These are phyloP conservation scores for Gulo gulo DNA, from an alignment of 2,113 vertebrate genomes.

Conservation along the genomic window DNA sequence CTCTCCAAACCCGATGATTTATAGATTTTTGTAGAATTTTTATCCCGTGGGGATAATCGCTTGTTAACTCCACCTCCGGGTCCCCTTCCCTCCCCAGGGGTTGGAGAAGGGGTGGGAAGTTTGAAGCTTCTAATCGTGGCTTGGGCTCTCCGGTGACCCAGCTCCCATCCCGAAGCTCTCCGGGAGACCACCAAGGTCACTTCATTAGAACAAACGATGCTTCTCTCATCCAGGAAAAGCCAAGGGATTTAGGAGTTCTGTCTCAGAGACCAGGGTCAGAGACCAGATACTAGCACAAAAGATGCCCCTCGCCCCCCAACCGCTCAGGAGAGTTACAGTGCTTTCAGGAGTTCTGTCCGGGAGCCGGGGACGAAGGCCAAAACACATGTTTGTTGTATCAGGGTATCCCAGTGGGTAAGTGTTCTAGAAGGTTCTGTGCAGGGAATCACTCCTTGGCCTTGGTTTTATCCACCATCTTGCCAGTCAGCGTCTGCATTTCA, in stretches of 20 bases:
- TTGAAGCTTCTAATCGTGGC: neutral
- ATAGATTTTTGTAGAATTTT: neutral
- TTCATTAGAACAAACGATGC: neutral
- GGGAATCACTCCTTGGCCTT: fast-evolving
- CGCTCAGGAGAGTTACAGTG: neutral
- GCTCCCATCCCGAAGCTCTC: neutral
- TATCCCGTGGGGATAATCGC: fast-evolving
- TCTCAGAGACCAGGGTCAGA: neutral
- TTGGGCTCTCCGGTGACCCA: neutral
- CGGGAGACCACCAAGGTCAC: neutral
- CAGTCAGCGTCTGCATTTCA: neutral
- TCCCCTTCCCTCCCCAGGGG: neutral
- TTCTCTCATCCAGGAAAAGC: neutral
- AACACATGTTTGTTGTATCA: neutral
- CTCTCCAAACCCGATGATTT: neutral
- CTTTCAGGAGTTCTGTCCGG: neutral
- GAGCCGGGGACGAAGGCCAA: neutral
- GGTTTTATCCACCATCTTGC: neutral
- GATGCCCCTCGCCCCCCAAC: neutral
- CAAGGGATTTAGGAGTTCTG: neutral
- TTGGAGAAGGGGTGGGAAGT: neutral
- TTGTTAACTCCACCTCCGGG: neutral
- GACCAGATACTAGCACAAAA: neutral
- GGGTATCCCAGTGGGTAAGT: neutral
- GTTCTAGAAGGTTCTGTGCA: too few species aligned